These are phyloP conservation scores for Periparus ater DNA, from an alignment of 2,797 vertebrate genomes.

Conservation along the genomic window DNA sequence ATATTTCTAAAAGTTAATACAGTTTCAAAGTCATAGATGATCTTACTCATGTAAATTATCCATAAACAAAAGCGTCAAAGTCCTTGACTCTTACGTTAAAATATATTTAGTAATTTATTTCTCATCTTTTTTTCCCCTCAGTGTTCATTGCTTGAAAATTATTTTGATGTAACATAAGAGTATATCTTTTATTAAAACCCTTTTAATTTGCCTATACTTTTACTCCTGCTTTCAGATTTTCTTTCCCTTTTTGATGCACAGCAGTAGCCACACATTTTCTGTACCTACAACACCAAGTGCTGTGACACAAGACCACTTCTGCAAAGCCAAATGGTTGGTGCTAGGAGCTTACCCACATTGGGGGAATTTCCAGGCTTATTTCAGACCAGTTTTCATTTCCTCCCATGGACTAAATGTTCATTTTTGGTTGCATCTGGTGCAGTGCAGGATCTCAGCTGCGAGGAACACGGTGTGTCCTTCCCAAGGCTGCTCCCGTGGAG, in stretches of 20 bases:
- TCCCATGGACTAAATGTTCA: not conserved
- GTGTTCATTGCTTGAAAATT: not conserved
- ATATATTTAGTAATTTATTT: not conserved
- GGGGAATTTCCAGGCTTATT: not conserved
- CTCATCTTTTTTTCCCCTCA: not conserved
- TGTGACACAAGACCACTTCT: accelerated
- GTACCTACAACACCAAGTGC: not conserved
- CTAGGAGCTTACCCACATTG: not conserved
- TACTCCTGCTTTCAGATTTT: not conserved
- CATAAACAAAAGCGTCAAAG: not conserved
- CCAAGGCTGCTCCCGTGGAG: not conserved
- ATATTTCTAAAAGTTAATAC: not conserved
- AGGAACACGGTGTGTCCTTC: not conserved
- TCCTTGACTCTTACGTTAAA: not conserved
- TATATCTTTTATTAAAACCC: not conserved
- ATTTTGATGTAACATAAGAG: not conserved
- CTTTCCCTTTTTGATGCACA: not conserved
- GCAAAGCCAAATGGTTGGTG: not conserved
- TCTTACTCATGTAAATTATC: not conserved
- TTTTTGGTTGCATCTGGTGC: not conserved
- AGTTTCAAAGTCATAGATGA: not conserved
- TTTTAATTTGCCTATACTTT: not conserved
- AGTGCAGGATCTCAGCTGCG: not conserved
- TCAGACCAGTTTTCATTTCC: not conserved
- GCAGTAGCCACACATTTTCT: not conserved